Evolutionary conservation across 2,888 invertebrate species (phyloP).

Genomic region (Acronicta psi): DNA sequence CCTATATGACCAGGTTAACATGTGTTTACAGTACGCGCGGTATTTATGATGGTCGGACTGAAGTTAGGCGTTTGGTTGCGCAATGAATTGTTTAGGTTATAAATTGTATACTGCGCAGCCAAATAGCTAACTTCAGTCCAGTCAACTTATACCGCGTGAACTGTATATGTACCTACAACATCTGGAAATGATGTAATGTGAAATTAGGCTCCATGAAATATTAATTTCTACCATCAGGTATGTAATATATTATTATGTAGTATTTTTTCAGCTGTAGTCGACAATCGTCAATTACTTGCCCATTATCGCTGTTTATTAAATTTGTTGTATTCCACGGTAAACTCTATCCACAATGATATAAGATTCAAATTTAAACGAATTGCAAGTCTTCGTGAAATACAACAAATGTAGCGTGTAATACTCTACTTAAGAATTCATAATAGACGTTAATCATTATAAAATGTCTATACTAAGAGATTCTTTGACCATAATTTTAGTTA

Average conservation of each 20-base stretch:
- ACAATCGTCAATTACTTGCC: conserved; percentile 53
- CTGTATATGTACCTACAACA: too few species aligned
- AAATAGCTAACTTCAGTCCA: too few species aligned
- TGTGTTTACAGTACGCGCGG: too few species aligned
- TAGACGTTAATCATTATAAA: conserved; percentile 25
- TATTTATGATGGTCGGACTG: too few species aligned
- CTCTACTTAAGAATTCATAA: conserved; percentile 35
- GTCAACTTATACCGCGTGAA: too few species aligned
- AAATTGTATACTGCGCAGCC: too few species aligned
- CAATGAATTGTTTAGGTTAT: too few species aligned
- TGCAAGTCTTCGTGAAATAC: conserved; percentile 13
- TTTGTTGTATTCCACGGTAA: conserved; percentile 17
- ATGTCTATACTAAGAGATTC: conserved; percentile 14
- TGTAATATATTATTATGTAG: conserved; percentile 24
- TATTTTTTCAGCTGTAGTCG: conserved; percentile 42
- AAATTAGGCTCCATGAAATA: too few species aligned
- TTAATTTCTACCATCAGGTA: conserved; percentile 1
- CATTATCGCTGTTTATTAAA: conserved; percentile 32
- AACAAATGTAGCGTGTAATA: conserved; percentile 38
- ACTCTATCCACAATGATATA: background rate
- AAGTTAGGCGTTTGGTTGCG: too few species aligned
- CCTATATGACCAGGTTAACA: conserved; percentile 1
- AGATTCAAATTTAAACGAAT: conserved; percentile 9
- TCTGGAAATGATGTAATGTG: too few species aligned
- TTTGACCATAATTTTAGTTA: conserved; percentile 24